Base-by-base conservation (phyloP, 1,140 invertebrate species). In the Leptoteleia sp. region DNA sequence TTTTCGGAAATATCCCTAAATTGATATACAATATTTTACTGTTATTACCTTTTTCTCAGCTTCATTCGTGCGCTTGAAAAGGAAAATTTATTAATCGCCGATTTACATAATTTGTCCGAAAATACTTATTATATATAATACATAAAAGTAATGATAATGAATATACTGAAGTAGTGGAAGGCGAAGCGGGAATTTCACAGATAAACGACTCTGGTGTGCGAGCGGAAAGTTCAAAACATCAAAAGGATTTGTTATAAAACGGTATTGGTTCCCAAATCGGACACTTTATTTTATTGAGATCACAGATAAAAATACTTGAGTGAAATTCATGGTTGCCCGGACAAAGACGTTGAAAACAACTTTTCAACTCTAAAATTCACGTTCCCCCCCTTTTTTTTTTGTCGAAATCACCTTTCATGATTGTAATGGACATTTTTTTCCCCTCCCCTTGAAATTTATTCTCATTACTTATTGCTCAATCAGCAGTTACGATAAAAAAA, bases 241-340 rank as follows among this genome's bases (percentile, higher is more conserved):
- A n/a, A 64, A 64, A 64, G 22, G 31, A 27, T 8, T 27, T 11
- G 16, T 31, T 50, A 45, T 50, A 40, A 50, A 64, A 64, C 31
- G 45, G 59, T 42, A 65, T 54, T 65, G 29, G 15, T 54, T 12
- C 29, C 38, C 62, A 45, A 55, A 54, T 67, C 62, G 48, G 48
- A 55, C 48, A 55, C 48, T 22, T 67, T 25, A 31, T 38, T 52
- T 67, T 67, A 67, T 67, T 67, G 37, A 45, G 62, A 67, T 54
- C 62, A 67, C 35, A 64, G 59, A 50, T 62, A 64, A 64, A 50
- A 50, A 64, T 42, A 42, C 45, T 64, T 9, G 45, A 31, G 15
- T 42, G 35, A 47, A 62, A 47, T 47, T 15, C 12, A 42, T 35
- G 33, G 19, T 42, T 9, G 43, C n/a, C 13, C 19, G 31, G 42